phyloP scores from a whole-genome alignment of 2,797 vertebrate species.

The Myiothlypis coronata region DNA sequence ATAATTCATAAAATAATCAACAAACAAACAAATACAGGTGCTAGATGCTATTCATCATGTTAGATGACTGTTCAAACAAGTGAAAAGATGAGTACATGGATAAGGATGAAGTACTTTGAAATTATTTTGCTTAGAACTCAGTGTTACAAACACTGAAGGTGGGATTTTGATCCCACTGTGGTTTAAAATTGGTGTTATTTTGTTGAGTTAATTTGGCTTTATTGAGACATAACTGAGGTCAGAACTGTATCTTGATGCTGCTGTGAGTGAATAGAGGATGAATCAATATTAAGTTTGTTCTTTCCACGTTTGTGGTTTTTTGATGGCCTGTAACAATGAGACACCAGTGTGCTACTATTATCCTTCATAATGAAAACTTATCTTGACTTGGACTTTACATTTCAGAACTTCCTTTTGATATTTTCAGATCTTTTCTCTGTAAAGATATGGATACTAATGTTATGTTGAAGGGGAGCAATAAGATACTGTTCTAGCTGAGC shows the following conservation, averaged over 20 bases:
- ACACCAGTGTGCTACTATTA: not conserved
- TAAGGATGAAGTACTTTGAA: not conserved
- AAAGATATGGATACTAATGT: not conserved
- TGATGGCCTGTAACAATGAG: not conserved
- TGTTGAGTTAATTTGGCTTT: not conserved
- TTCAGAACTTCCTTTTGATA: not conserved
- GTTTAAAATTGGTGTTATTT: conserved; percentile 8
- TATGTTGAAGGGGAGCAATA: not conserved
- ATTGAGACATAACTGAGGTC: not conserved
- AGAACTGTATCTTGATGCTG: not conserved
- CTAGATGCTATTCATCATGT: not conserved
- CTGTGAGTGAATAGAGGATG: conserved; percentile 1
- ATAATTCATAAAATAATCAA: not conserved
- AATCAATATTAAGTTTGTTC: conserved; percentile 12
- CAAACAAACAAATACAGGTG: not conserved
- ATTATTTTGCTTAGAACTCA: not conserved
- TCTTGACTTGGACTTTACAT: not conserved
- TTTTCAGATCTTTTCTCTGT: not conserved
- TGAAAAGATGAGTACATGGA: not conserved
- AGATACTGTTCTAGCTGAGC: not conserved
- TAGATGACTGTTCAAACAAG: not conserved
- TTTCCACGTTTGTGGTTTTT: not conserved
- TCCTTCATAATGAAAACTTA: not conserved
- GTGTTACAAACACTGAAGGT: not conserved
- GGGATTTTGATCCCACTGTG: not conserved